Percentiles rank a stretch among this genome's conserved stretches.
phyloP scores from a whole-genome alignment of 2,113 vertebrate genomes.

The Prunella fulvescens region DNA sequence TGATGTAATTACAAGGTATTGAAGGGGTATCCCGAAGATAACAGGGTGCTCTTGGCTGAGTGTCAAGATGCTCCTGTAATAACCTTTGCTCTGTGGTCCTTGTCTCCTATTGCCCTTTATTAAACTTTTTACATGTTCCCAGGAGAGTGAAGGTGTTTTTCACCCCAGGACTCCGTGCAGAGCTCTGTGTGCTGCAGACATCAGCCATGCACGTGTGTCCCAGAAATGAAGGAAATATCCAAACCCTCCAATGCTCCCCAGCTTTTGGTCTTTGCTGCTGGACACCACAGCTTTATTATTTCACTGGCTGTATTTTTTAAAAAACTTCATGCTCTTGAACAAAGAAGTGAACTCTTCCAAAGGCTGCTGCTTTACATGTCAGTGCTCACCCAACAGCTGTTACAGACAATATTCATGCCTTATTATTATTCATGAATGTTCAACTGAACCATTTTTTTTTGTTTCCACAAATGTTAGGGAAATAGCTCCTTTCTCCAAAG shows the following conservation, averaged over 20 bases:
- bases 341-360: not conserved
- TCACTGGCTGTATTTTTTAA: not conserved
- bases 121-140: not conserved
- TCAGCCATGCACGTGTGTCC: fast-evolving
- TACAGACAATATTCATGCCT: not conserved
- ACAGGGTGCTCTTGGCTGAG: not conserved
- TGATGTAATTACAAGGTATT: not conserved
- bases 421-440: conserved; percentile 2
- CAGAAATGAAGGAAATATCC: not conserved
- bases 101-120: not conserved
- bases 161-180: not conserved
- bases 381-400: conserved; percentile 15
- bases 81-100: not conserved
- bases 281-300: not conserved
- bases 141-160: not conserved
- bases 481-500: conserved; percentile 16
- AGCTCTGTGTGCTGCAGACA: not conserved
- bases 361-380: not conserved
- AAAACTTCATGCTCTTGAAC: not conserved
- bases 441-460: not conserved
- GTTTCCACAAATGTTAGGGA: conserved; percentile 10
- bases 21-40: not conserved
- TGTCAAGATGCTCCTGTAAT: not conserved
- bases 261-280: not conserved
- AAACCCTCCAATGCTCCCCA: fast-evolving